Evolutionary conservation across 2,113 vertebrate species (phyloP).

Genomic region (Tachysurus vachellii): DNA sequence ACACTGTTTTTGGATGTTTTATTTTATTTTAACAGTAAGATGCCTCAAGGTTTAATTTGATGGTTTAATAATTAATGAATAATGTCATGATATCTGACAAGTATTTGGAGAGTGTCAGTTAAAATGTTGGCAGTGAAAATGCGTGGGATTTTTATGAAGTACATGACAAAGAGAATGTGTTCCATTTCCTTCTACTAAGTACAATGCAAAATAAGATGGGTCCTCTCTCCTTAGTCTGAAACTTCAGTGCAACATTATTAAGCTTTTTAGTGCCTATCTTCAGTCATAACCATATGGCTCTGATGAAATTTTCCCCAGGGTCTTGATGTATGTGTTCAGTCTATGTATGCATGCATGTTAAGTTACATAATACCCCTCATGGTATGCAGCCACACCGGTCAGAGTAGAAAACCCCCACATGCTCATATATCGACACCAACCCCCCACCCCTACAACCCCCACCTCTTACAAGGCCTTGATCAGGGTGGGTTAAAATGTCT

Average conservation of each 20-base stretch:
- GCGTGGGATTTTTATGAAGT: background rate
- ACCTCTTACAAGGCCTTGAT: background rate
- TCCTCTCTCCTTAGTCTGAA: background rate
- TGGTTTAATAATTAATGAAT: background rate
- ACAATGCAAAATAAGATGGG: background rate
- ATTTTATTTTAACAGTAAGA: background rate
- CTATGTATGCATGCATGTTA: background rate
- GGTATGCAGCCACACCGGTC: background rate
- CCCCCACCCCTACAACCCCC: slow-evolving; percentile 19
- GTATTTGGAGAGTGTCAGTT: background rate
- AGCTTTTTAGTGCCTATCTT: background rate
- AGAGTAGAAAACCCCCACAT: slow-evolving; percentile 24
- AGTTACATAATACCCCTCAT: background rate
- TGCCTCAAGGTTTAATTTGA: background rate
- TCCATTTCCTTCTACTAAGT: background rate
- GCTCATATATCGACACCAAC: background rate
- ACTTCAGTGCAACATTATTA: background rate
- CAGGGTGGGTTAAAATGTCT: slow-evolving; percentile 44
- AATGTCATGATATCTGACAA: background rate
- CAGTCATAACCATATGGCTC: background rate
- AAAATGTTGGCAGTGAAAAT: background rate
- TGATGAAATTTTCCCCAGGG: background rate
- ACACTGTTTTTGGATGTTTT: background rate
- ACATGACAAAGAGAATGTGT: background rate
- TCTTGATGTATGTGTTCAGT: background rate